Percentiles rank a stretch among this genome's conserved stretches.
These are phyloP conservation scores for Parus major DNA, from an alignment of 2,113 vertebrate species.

Conservation along the genomic window DNA sequence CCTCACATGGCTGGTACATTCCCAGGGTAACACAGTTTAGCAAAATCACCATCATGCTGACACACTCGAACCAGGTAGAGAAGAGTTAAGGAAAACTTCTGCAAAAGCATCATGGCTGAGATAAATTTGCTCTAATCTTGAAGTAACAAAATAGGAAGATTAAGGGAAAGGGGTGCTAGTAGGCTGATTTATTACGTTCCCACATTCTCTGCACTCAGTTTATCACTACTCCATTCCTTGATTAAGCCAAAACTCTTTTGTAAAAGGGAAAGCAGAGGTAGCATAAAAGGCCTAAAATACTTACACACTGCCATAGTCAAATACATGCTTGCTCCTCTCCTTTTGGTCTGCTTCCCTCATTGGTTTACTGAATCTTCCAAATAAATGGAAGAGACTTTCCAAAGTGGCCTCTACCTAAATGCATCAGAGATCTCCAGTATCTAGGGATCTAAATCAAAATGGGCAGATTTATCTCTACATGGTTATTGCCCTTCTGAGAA, in stretches of 20 bases:
- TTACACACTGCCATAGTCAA: neutral
- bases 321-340: neutral
- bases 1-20: constrained; percentile 97
- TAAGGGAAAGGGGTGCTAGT: neutral
- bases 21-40: constrained; percentile 96
- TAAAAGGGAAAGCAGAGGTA: neutral
- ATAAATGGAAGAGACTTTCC: neutral
- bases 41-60: constrained; percentile 97
- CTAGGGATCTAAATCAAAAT: neutral
- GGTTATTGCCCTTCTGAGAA: neutral
- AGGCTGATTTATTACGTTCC: neutral
- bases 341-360: neutral
- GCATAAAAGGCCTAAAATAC: neutral
- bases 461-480: neutral
- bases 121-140: neutral
- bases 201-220: neutral
- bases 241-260: neutral
- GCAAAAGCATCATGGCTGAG: neutral
- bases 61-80: constrained; percentile 92
- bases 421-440: neutral
- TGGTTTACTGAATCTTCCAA: neutral
- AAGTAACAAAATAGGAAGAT: neutral
- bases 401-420: neutral
- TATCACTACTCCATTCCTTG: neutral
- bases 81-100: constrained; percentile 79